Conservation (phyloP, 1,140 invertebrate species). For the Calycopis cecrops region DNA sequence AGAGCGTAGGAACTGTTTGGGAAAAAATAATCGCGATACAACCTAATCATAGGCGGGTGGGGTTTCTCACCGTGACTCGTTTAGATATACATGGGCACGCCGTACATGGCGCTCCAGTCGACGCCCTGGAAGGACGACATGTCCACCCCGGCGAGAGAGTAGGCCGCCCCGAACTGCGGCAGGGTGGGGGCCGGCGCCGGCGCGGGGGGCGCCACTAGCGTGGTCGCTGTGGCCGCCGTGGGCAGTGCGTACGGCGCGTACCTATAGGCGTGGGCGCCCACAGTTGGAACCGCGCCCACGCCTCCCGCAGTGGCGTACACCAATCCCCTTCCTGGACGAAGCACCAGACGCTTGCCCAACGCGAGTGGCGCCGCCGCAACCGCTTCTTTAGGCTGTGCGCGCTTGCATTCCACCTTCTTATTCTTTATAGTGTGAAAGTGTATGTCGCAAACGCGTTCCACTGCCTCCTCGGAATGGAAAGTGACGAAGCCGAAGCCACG, state of each 20-base stretch:
- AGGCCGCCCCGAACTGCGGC: constrained; percentile 83
- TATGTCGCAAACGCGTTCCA: constrained; percentile 93
- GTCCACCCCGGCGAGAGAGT: constrained; percentile 90
- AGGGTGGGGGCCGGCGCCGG: constrained; percentile 76
- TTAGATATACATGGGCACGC: constrained; percentile 93
- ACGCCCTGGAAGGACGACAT: constrained; percentile 94
- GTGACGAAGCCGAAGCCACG: constrained; percentile 94
- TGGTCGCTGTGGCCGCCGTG: constrained; percentile 67
- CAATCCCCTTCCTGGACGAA: constrained; percentile 48
- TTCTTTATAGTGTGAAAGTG: constrained; percentile 96
- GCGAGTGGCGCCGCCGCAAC: constrained; percentile 77
- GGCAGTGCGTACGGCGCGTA: constrained; percentile 79
- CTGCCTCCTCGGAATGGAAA: constrained; percentile 93
- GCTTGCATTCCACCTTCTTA: constrained; percentile 95
- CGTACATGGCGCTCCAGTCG: constrained; percentile 92
- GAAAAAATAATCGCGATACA: constrained; percentile 35
- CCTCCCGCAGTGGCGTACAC: constrained; percentile 58
- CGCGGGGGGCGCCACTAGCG: constrained; percentile 71
- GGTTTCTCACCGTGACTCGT: constrained; percentile 23
- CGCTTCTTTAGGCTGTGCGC: constrained; percentile 93
- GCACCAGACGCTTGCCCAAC: constrained; percentile 66
- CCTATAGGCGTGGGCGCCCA: constrained; percentile 77
- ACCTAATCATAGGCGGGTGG: constrained; percentile 30
- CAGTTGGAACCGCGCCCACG: constrained; percentile 59
- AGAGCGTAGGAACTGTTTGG: constrained; percentile 55